A percentile compares a stretch with the other conserved stretches of the same genome.
Conservation (phyloP, 2,113 vertebrate species). For the Okapia johnstoni region DNA sequence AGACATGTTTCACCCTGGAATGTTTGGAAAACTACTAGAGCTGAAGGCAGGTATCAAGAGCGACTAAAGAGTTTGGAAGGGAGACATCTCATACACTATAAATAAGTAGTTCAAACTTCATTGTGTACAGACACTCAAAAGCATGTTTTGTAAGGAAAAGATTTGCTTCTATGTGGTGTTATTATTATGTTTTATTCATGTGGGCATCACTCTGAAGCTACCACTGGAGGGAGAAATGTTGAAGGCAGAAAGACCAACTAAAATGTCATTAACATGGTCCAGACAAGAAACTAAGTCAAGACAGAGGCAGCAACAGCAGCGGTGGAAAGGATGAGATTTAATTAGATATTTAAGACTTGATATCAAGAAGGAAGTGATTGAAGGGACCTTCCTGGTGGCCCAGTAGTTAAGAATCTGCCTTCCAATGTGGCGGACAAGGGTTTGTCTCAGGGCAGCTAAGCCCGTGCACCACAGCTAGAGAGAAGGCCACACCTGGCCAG, state of each 20-base stretch:
- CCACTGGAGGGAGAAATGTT: background rate
- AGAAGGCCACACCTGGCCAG: background rate
- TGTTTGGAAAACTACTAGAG: background rate
- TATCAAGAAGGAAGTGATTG: background rate
- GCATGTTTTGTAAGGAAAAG: background rate
- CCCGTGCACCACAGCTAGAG: background rate
- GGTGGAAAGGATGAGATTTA: background rate
- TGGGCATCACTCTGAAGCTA: background rate
- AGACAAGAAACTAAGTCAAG: background rate
- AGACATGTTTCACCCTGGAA: background rate
- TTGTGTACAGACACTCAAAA: background rate
- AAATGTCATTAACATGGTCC: background rate
- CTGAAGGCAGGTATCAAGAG: background rate
- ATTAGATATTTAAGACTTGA: background rate
- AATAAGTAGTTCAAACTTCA: background rate
- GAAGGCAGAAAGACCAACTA: background rate
- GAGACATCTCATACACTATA: background rate
- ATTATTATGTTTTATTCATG: background rate
- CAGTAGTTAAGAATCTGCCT: background rate
- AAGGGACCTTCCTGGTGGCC: background rate
- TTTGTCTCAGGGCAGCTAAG: background rate
- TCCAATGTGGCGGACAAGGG: background rate
- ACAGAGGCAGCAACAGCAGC: background rate
- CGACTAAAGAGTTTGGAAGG: background rate
- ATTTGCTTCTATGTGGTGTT: background rate